Percentiles rank a stretch among this genome's conserved stretches.
Conservation (phyloP, 2,888 invertebrate genomes). For the Digitonthophagus gazella region DNA sequence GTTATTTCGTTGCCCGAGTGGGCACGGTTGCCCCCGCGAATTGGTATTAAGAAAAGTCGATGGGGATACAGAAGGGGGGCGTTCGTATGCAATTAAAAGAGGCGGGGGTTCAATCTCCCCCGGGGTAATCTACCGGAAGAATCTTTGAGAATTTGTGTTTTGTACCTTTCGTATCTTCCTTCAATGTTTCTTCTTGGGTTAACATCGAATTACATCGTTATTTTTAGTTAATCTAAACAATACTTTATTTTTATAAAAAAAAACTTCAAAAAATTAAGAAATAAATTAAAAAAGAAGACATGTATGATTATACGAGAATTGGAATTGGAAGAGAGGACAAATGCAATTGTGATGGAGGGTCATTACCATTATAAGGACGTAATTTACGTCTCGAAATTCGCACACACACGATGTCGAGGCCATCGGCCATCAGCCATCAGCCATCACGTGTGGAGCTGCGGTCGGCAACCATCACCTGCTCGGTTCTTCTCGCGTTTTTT, state of each 20-base stretch:
- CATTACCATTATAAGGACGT: no score
- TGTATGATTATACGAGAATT: no score
- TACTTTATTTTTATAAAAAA: no score
- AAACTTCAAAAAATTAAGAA: not conserved
- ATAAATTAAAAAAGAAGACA: not conserved
- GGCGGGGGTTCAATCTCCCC: no score
- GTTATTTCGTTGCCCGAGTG: not conserved
- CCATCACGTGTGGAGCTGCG: not conserved
- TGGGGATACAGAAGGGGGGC: not conserved
- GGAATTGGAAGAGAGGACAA: no score
- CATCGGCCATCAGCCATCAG: no score
- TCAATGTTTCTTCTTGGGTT: not conserved
- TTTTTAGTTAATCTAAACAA: no score
- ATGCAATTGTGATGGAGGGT: no score
- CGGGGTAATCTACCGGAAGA: not conserved
- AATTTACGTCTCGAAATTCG: no score
- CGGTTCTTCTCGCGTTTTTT: not conserved
- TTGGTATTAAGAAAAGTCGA: not conserved
- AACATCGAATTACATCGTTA: not conserved
- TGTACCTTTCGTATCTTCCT: not conserved
- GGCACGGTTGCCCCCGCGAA: not conserved
- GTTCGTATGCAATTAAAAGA: constrained; percentile 7
- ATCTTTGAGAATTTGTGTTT: not conserved
- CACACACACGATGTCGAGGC: not conserved
- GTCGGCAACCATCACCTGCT: not conserved